Percentiles rank a stretch among this genome's conserved stretches.
Conservation (phyloP, 92 coral and sea anemone species). For the Umimayanthus kanabou region DNA sequence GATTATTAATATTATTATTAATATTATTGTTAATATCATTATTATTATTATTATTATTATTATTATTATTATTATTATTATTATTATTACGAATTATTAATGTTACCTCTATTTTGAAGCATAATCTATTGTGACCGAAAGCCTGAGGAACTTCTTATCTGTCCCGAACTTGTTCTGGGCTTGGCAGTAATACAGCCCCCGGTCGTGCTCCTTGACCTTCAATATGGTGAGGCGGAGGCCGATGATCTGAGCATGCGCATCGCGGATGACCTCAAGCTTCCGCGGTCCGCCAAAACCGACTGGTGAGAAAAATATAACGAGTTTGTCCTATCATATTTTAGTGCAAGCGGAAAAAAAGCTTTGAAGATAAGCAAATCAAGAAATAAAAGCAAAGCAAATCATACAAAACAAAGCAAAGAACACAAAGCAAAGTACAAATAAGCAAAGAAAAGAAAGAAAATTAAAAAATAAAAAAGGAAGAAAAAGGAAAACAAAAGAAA, state of each 20-base stretch:
- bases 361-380: too few species aligned
- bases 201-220: constrained; percentile 59
- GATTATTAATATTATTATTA: too few species aligned
- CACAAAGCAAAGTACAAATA: too few species aligned
- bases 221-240: constrained; percentile 66
- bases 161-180: constrained; percentile 58
- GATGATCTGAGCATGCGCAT: constrained; percentile 36
- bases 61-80: too few species aligned
- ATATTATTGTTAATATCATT: too few species aligned
- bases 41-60: too few species aligned
- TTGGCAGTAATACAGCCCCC: constrained; percentile 63
- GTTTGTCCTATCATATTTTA: too few species aligned
- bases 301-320: background rate
- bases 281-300: constrained; percentile 73
- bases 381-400: too few species aligned
- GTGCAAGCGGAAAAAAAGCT: too few species aligned
- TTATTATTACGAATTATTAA: background rate
- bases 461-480: too few species aligned
- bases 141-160: constrained; percentile 40
- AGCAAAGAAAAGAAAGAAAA: background rate
- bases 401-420: too few species aligned
- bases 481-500: too few species aligned
- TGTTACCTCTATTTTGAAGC: constrained; percentile 18
- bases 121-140: constrained; percentile 8
- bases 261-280: constrained; percentile 40